phyloP scores from a whole-genome alignment of 2,113 vertebrate species.

The Mobula hypostoma region DNA sequence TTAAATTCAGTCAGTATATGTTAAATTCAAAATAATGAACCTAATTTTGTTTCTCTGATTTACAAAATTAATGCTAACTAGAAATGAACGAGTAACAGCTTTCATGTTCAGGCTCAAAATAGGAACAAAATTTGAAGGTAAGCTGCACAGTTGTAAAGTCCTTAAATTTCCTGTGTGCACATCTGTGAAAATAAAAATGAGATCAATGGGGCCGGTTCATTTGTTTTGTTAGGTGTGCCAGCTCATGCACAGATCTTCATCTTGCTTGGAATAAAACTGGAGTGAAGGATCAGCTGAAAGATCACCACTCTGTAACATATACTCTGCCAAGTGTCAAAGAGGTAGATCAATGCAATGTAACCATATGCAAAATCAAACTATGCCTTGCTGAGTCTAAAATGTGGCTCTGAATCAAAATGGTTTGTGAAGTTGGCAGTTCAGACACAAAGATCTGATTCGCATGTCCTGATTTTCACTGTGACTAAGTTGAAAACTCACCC shows the following conservation, averaged over 20 bases:
- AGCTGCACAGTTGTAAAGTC: not conserved
- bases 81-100: not conserved
- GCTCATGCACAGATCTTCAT: not conserved
- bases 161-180: not conserved
- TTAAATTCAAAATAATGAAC: not conserved
- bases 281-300: not conserved
- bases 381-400: not conserved
- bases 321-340: not conserved
- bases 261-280: not conserved
- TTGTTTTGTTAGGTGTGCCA: conserved; percentile 7
- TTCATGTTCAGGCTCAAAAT: not conserved
- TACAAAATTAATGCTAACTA: not conserved
- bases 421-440: not conserved
- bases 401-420: not conserved
- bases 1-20: not conserved
- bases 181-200: conserved; percentile 28
- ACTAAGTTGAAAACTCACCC: not conserved
- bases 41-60: not conserved
- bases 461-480: not conserved
- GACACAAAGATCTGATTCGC: not conserved
- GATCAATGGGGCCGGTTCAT: not conserved
- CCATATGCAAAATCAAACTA: not conserved
- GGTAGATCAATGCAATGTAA: not conserved
- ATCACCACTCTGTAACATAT: not conserved
- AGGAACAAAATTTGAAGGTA: not conserved